Base-by-base conservation (phyloP, 2,113 vertebrate genomes). In the Pangasianodon gigas region DNA sequence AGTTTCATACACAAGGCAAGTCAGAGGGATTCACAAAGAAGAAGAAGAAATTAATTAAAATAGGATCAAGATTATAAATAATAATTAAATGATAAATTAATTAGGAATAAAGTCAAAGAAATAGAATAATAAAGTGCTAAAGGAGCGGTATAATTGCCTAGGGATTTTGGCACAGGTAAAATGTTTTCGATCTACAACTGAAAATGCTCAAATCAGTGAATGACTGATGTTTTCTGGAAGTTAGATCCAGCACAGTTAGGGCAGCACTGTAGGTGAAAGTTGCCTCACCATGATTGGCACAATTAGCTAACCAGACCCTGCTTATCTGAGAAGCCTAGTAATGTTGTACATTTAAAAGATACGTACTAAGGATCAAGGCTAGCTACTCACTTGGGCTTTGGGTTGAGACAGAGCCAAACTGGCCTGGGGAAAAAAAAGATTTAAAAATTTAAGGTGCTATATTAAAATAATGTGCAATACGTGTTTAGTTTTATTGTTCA, bases 361-460 rank as follows among this genome's bases (percentile, higher is more conserved):
- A 14, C 14, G 41, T 77, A 77, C 21, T 46, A 18, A 82, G 6
- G 13, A 32, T 54, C 24, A 58, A 83, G n/a, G 14, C 0, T 46
- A 58, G 0, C 14, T 86, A 51, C 91, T 91, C 90, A 91, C 91
- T 87, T 69, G 86, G 29, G 32, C 67, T 58, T 75, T 83, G 81
- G 6, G 67, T 41, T 85, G 83, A 89, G n/a, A 80, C 54, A 19
- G n/a, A n/a, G 65, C 74, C 41, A 85, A 60, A 62, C 6, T 83
- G 65, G 26, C 83, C 91, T 91, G 87, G 3, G n/a, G 51, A 46
- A 19, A 69, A 88, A 85, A 44, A 51, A 2, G 13, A 4, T 26
- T 4, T 48, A 51, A 51, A 19, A 24, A 46, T 84, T 10, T 41
- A 32, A 51, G 26, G 2, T 84, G 26, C 2, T 51, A n/a, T 58